Conservation (phyloP, 2,113 vertebrate species). For the Ranitomeya variabilis region DNA sequence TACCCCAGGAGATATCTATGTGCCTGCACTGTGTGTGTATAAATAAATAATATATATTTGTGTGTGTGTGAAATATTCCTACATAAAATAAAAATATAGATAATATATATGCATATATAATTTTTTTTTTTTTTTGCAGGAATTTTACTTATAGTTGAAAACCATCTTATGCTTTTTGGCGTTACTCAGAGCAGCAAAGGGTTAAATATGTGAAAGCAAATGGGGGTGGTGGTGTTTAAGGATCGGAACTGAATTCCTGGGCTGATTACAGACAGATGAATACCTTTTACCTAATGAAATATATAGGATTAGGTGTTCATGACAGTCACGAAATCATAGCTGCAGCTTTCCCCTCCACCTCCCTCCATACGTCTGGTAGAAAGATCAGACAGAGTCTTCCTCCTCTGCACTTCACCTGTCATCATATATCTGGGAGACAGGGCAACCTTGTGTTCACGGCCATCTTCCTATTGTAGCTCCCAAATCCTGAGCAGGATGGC, state of each 20-base stretch:
- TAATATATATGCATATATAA: too few relatives aligned
- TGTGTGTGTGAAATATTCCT: too few relatives aligned
- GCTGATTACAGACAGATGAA: conserved; percentile 60
- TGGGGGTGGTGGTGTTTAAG: not conserved
- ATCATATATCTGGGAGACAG: conserved; percentile 26
- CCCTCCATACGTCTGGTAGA: conserved; percentile 33
- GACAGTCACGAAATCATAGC: conserved; percentile 23
- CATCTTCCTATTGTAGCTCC: not conserved
- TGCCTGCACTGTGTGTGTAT: too few relatives aligned
- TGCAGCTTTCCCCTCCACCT: not conserved
- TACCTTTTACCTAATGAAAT: conserved; percentile 42
- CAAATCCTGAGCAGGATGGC: not conserved
- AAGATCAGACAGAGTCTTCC: conserved; percentile 33
- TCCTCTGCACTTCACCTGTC: conserved; percentile 25
- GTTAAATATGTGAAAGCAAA: conserved; percentile 53
- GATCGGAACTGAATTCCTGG: conserved; percentile 58
- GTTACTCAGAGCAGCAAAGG: not conserved
- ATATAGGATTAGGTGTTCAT: conserved; percentile 52
- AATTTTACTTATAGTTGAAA: not conserved
- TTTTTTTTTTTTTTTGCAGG: not conserved
- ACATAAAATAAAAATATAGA: too few relatives aligned
- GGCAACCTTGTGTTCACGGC: not conserved
- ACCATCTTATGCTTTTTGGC: not conserved
- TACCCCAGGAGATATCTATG: too few relatives aligned
- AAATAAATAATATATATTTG: too few relatives aligned